Evolutionary conservation across 2,797 vertebrate species (phyloP).

Genomic region (Lithobates sylvaticus): DNA sequence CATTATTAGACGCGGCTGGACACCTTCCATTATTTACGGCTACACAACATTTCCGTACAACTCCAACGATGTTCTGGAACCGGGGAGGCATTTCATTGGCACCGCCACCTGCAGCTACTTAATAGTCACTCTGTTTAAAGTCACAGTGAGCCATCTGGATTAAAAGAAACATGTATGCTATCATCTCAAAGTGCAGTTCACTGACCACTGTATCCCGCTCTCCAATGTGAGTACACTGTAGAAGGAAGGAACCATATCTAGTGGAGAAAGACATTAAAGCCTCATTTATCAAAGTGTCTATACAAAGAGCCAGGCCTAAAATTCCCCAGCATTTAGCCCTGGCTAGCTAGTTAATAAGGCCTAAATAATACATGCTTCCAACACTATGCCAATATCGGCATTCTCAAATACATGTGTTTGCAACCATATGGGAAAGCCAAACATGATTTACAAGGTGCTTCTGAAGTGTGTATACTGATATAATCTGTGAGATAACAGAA

Average conservation of each 20-base stretch:
- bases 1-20: slow-evolving; percentile 52
- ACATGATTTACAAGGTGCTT: too few species aligned
- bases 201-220: background rate
- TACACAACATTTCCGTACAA: slow-evolving; percentile 25
- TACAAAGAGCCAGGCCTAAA: background rate
- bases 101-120: slow-evolving; percentile 24
- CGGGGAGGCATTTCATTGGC: slow-evolving; percentile 36
- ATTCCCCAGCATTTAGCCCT: background rate
- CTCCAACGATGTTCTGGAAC: slow-evolving; percentile 28
- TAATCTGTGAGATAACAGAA: too few species aligned
- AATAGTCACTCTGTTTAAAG: slow-evolving; percentile 39
- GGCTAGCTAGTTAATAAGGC: background rate
- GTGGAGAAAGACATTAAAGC: background rate
- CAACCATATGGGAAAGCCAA: too few species aligned
- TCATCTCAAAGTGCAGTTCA: background rate
- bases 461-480: too few species aligned
- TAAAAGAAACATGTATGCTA: slow-evolving; percentile 23
- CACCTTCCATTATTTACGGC: slow-evolving; percentile 46
- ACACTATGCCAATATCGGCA: background rate
- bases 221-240: background rate
- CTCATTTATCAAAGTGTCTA: background rate
- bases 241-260: background rate
- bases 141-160: background rate
- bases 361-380: background rate
- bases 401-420: too few species aligned